Evolutionary conservation across 2,888 invertebrate species (phyloP).

Genomic region (Nesidiocoris tenuis): DNA sequence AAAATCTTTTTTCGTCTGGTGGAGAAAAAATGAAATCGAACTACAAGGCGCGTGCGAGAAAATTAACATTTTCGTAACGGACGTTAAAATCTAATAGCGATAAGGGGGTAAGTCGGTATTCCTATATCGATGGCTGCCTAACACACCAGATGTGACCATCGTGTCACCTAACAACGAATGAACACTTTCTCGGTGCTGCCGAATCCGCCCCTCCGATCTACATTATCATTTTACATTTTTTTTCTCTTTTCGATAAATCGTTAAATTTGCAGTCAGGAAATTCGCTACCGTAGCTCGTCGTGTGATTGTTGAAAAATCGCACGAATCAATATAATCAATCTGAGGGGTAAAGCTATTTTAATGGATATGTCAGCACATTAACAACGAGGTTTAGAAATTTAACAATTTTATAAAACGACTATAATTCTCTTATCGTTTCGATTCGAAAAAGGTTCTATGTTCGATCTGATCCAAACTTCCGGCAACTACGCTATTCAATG

Average conservation of each 20-base stretch:
- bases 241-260: conserved; percentile 1
- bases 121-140: background rate
- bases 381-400: conserved; percentile 30
- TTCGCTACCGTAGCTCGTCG: conserved; percentile 8
- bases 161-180: background rate
- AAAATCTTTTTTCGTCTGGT: too few species aligned
- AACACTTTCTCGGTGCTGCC: background rate
- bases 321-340: conserved; percentile 4
- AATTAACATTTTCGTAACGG: too few species aligned
- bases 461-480: background rate
- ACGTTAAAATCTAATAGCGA: background rate
- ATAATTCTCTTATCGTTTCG: conserved; percentile 12
- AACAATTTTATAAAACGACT: conserved; percentile 31
- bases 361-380: conserved; percentile 40
- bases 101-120: background rate
- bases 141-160: background rate
- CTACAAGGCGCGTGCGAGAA: too few species aligned
- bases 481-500: background rate
- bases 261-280: conserved; percentile 23
- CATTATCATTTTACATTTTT: conserved; percentile 1
- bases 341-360: conserved; percentile 32
- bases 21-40: too few species aligned
- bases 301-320: background rate
- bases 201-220: background rate
- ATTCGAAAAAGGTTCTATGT: conserved; percentile 9